Base-by-base conservation (phyloP, 2,888 invertebrate genomes). In the Oscheius sp. region DNA sequence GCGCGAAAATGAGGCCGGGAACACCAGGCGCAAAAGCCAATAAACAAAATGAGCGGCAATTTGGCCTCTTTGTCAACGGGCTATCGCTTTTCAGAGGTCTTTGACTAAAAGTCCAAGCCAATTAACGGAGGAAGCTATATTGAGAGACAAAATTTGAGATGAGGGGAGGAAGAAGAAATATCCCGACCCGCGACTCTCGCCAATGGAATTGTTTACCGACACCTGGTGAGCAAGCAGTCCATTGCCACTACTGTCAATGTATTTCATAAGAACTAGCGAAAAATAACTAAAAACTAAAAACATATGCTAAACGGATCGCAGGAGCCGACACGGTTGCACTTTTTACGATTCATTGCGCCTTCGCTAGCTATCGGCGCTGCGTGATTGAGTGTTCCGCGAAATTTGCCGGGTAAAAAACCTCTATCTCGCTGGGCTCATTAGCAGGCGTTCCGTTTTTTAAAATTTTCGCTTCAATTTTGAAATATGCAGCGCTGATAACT, bases 361-460 rank as follows among this genome's bases (percentile, higher is more conserved):
- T 25, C 39, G 45, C 45, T 27, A 45, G 45, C 61, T 23, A 61
- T 61, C 61, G 23, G 39, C 58, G 37, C 27, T 39, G 46, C 20
- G 39, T 58, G 61, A 45, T 61, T 61, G 61, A 61, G 61, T 61
- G 61, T 61, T 61, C 61, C 45, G 61, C 45, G 42, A 61, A 42
- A 42, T 61, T 61, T 61, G 45, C 29, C 29, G 61, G 10, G 15
- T 17, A 39, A 61, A 61, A 45, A 55, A 55, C 34, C 33, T 33
- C 33, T 53, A 53, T 53, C 55, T 33, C 33, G 15, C n/a, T 48
- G 34, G 55, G 17, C 33, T 34, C n/a, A 37, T n/a, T 23, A 33
- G 34, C 10, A 34, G 37, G 37, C 55, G 55, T 55, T n/a, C 55
- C n/a, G 37, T 23, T 34, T 34, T 34, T 10, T 6, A 34, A 12